Percentiles rank a stretch among this genome's conserved stretches.
Conservation (phyloP, 2,888 invertebrate genomes). For the Isotomurus palustris region DNA sequence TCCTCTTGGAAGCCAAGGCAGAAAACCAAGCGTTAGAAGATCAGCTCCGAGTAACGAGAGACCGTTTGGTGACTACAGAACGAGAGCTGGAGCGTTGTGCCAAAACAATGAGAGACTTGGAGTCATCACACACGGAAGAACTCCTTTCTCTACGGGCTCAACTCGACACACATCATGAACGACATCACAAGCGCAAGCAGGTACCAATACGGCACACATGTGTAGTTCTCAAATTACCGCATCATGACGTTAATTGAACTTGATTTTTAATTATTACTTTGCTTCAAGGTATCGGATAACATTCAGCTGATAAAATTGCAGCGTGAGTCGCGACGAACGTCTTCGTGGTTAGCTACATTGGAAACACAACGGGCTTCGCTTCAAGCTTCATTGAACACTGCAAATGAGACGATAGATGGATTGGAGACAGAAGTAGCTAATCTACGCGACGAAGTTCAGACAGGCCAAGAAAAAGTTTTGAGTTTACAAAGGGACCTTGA, state of each 20-base stretch:
- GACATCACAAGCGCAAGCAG: slow-evolving; percentile 31
- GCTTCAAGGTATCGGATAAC: slow-evolving; percentile 42
- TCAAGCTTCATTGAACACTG: slow-evolving; percentile 25
- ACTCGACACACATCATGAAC: slow-evolving; percentile 22
- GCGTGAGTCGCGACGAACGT: slow-evolving; percentile 37
- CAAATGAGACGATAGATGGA: slow-evolving; percentile 30
- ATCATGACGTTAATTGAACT: too few relatives aligned
- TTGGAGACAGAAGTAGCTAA: slow-evolving; percentile 34
- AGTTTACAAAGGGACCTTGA: slow-evolving; percentile 37
- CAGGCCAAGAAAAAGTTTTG: slow-evolving; percentile 33
- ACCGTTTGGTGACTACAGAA: slow-evolving; percentile 25
- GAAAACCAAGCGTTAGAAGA: slow-evolving; percentile 42
- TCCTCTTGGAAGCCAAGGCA: slow-evolving; percentile 41
- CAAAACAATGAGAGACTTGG: slow-evolving; percentile 23
- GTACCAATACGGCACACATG: too few relatives aligned
- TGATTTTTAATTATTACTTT: too few relatives aligned
- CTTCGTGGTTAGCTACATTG: slow-evolving; percentile 40
- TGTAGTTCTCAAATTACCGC: too few relatives aligned
- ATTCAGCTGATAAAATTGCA: slow-evolving; percentile 39
- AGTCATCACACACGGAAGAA: slow-evolving; percentile 29
- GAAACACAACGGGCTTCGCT: slow-evolving; percentile 39
- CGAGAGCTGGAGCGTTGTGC: slow-evolving; percentile 30
- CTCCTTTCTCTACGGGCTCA: slow-evolving; percentile 18
- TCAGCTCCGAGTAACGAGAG: slow-evolving; percentile 30
- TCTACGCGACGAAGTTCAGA: slow-evolving; percentile 31